Evolutionary conservation across 2,888 invertebrate species (phyloP), one percentile per base, ranked within the genome.

Genomic region (Philereme transversata): DNA sequence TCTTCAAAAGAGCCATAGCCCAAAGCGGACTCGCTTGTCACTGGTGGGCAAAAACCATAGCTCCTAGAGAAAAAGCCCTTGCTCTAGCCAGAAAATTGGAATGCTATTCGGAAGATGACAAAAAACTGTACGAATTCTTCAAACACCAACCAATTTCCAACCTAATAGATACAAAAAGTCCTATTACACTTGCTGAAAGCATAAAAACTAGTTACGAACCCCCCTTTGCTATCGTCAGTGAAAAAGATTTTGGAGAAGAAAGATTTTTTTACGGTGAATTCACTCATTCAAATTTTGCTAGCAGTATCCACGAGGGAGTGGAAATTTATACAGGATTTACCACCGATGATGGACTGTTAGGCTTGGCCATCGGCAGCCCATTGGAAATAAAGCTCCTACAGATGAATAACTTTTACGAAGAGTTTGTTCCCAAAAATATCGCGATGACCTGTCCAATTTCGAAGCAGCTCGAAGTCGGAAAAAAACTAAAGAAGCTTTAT

Each of bases 11-110:
- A 64, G 85, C 93, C 2, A 96, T 96, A 43, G 90, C 94, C 0
- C 95, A 96, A 75, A 96, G 96, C 73, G 96, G 96, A 0, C 93
- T 93, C 0, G 90, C 93, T 6, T 83, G 93, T 22, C 90, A 91
- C 72, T 88, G 92, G 0, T 95, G 95, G 95, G 90, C 94, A 0
- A 82, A 86, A 48, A 81, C 67, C 5, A 64, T 56, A 11, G 65
- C 94, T 34, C 93, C 93, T 0, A 88, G 90, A 44, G 93, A 93
- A 83, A 60, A 79, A 69, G 83, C 81, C 0, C 51, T 81, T 8
- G 68, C 72, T 5, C 60, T 83, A 9, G 83, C 79, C 0, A 76
- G 73, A 53, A 68, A 73, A 50, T 62, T 84, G 8, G 84, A 81
- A 6, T 76, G 69, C 11, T 52, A 72, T 41, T 79, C 81, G 0